Evolutionary conservation across 2,113 vertebrate genomes (phyloP), one percentile per base, ranked within the genome.

Genomic region (Paracanthobrama guichenoti): DNA sequence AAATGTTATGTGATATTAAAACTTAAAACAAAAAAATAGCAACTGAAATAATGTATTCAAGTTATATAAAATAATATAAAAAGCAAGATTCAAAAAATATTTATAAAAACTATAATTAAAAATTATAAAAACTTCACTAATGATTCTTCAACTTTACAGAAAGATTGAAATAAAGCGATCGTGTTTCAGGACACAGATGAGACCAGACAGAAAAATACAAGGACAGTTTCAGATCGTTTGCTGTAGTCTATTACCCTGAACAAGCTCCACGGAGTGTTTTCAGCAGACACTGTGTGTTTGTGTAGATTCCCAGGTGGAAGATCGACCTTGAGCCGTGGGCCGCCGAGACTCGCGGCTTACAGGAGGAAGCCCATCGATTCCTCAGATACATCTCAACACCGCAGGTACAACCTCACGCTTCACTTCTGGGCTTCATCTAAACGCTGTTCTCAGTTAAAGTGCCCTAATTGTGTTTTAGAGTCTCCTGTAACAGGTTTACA

Each of bases 301-400:
- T 84, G 84, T 89, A 99, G 98, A 53, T 89, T 83, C 84, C 91
- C 59, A 94, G 96, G 66, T 98, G 97, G 98, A 96, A 93, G 46
- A 96, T 99, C 82, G 91, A 95, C 13, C 91, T 99, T 31, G 95
- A 98, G 8, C 97, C 97, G 0, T 98, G 97, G 97, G 97, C 96
- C 83, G 92, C 93, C 83, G 88, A 94, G 55, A 93, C 88, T 26
- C 96, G 87, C 67, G 95, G 95, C 24, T 92, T 99, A 90, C 92
- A 93, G 87, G 95, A 96, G 0, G 98, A 99, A 90, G 97, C 97
- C 28, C 87, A 84, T 83, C 94, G 98, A 84, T 99, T 99, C 91
- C 93, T 99, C 86, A 91, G 87, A 66, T 98, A 98, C 80, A 98
- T 99, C 90, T 96, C 94, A 81, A 97, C 94, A 82, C 93, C 93